Base-by-base conservation (phyloP, 1,140 invertebrate genomes). In the Drosophila insularis region DNA sequence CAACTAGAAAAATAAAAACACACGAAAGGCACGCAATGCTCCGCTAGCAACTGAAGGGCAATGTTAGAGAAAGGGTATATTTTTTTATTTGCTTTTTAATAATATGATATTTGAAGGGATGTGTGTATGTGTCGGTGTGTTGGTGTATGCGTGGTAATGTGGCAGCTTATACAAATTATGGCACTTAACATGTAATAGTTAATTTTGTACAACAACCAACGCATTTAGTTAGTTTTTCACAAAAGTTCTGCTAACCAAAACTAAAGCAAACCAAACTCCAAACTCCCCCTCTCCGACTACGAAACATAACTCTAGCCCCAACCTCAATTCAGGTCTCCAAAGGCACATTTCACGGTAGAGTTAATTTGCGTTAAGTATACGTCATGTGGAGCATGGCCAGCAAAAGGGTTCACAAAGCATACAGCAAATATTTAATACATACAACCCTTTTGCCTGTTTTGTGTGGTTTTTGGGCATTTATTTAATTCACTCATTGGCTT, bases 121-220 rank as follows among this genome's bases (percentile, higher is more conserved):
- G 69, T 59, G 31, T 14, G 46, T 43, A 43, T 64, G 56, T 40
- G n/a, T n/a, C n/a, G n/a, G n/a, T n/a, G 55, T 43, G 55, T 50
- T 35, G 10, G 21, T 50, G 68, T 14, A 32, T 35, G 46, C 66
- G 56, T 75, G 68, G 37, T 78, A 71, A 74, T 63, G 59, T 73
- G 58, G 56, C 32, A 72, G 54, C 39, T 69, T 63, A 63, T 64
- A 71, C 76, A 75, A 72, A 68, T 74, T 75, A 68, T 75, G 61
- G 60, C 72, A 78, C 72, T 75, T 75, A 66, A 68, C 68, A 65
- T 70, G 58, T 68, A 72, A 74, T 58, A 75, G 68, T 66, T 75
- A 78, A 78, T 74, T 74, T 66, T 66, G 54, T 60, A 56, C 56
- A 59, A 60, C 62, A 77, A 77, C 58, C 60, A 43, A 23, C 55